Conservation (phyloP, 2,888 invertebrate genomes). For the Celastrina argiolus region DNA sequence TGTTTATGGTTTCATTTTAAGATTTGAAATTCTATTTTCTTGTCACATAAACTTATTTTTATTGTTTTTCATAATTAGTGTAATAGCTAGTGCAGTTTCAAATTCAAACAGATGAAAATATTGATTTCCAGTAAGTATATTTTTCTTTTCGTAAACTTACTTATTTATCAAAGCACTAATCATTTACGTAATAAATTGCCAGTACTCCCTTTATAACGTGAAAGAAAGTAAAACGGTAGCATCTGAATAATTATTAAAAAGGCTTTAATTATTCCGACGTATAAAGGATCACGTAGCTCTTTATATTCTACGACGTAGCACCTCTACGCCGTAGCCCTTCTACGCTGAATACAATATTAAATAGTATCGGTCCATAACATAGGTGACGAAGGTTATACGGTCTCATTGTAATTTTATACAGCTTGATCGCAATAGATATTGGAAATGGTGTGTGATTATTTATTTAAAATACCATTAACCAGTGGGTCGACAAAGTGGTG, state of each 20-base stretch:
- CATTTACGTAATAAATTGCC: too few species aligned
- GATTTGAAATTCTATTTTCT: too few species aligned
- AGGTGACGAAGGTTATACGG: slow-evolving; percentile 11
- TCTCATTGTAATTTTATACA: slow-evolving; percentile 6
- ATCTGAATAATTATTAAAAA: background rate
- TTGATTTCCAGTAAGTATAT: too few species aligned
- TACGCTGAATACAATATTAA: background rate
- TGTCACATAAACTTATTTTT: too few species aligned
- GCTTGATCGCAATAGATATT: slow-evolving; percentile 13
- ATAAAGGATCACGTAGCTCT: background rate
- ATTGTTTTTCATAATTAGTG: too few species aligned
- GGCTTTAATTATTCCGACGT: background rate
- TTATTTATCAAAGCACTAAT: too few species aligned
- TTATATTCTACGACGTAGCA: background rate
- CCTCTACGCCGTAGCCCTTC: background rate
- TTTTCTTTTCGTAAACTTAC: too few species aligned
- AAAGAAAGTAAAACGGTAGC: too few species aligned
- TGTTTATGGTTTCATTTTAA: too few species aligned
- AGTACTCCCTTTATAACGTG: too few species aligned
- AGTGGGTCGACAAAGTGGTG: background rate
- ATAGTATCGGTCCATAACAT: slow-evolving; percentile 2
- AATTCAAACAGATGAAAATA: too few species aligned
- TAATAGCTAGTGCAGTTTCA: too few species aligned
- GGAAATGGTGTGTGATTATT: background rate
- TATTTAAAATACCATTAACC: slow-evolving; percentile 5